phyloP scores from a whole-genome alignment of 2,888 invertebrate genomes.

The Philaethria dido region DNA sequence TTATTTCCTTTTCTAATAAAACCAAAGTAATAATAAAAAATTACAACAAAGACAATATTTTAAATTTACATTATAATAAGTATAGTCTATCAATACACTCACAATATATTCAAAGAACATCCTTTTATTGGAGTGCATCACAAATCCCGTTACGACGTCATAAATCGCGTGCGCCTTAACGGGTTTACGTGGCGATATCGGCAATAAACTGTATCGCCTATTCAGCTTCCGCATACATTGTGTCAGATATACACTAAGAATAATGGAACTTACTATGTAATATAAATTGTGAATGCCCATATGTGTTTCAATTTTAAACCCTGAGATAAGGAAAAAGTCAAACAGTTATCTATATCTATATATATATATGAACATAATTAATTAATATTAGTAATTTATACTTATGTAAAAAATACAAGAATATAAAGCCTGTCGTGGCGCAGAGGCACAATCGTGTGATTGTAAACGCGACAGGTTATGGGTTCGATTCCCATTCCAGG shows the following conservation, averaged over 20 bases:
- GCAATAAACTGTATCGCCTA: constrained; percentile 49
- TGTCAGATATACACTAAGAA: not conserved
- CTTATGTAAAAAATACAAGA: too few relatives aligned
- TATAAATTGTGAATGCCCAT: constrained; percentile 2
- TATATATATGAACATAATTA: too few relatives aligned
- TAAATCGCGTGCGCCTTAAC: constrained; percentile 31
- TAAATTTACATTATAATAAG: too few relatives aligned
- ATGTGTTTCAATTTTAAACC: constrained; percentile 8
- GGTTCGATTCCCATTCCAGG: too few relatives aligned
- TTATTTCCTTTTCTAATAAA: too few relatives aligned
- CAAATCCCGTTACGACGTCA: constrained; percentile 26
- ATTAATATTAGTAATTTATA: too few relatives aligned
- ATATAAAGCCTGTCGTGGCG: too few relatives aligned
- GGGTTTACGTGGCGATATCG: constrained; percentile 47
- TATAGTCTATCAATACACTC: not conserved
- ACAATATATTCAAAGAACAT: constrained; percentile 16
- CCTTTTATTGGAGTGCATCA: constrained; percentile 26
- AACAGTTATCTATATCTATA: not conserved
- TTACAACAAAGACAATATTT: too few relatives aligned
- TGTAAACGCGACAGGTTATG: too few relatives aligned
- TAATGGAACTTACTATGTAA: constrained; percentile 25
- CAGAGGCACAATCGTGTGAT: too few relatives aligned
- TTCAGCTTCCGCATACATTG: constrained; percentile 27
- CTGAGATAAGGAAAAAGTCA: not conserved
- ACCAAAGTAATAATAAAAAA: too few relatives aligned